A percentile compares a stretch with the other conserved stretches of the same genome.
Evolutionary conservation across 2,113 vertebrate species (phyloP).

Genomic region (Paedocypris sp.): DNA sequence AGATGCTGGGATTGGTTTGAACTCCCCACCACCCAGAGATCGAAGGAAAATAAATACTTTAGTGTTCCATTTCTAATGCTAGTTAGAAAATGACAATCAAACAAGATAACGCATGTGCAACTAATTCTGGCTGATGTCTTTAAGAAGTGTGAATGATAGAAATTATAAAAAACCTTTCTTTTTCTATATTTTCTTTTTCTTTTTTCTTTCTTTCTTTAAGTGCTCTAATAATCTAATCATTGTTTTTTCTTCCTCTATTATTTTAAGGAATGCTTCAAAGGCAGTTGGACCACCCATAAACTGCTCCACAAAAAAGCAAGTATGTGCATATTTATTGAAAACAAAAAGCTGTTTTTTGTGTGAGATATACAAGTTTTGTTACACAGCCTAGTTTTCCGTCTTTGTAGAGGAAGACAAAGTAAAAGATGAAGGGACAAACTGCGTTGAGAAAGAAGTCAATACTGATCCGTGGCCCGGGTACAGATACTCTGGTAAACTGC

Average conservation of each 20-base stretch:
- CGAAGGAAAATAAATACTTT: too few relatives aligned
- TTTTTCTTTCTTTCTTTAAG: background rate
- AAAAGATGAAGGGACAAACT: conserved; percentile 75
- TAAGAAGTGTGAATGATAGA: too few relatives aligned
- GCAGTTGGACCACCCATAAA: conserved; percentile 95
- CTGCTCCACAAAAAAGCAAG: conserved; percentile 98
- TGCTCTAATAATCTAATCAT: background rate
- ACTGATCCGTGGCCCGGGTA: conserved; percentile 96
- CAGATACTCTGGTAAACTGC: conserved; percentile 87
- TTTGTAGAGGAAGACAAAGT: conserved; percentile 80
- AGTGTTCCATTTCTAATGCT: too few relatives aligned
- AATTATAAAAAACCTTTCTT: too few relatives aligned
- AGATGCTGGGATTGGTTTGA: too few relatives aligned
- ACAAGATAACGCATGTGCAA: too few relatives aligned
- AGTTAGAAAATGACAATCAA: too few relatives aligned
- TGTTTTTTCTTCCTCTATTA: background rate
- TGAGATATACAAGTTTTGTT: background rate
- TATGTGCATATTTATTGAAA: conserved; percentile 66
- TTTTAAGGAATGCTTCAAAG: conserved; percentile 94
- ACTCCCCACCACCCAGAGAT: too few relatives aligned
- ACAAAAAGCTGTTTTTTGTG: background rate
- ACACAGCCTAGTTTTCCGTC: too few relatives aligned
- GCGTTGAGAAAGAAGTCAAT: conserved; percentile 77
- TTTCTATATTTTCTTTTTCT: too few relatives aligned
- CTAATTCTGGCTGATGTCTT: too few relatives aligned